Conservation (phyloP, 2,888 invertebrate species). For the Calliscelio sp. region DNA sequence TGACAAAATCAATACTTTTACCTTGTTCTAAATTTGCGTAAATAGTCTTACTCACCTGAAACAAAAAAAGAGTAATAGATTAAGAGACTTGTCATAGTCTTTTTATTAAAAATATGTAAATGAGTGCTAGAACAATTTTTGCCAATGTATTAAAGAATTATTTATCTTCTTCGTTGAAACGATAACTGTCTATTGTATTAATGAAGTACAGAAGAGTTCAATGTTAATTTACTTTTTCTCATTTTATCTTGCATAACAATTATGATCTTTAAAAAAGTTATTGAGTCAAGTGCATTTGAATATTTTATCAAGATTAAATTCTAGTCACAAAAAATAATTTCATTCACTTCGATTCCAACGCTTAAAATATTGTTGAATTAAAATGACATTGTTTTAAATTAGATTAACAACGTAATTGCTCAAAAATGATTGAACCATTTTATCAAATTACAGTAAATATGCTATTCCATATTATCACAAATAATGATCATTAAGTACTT, state of each 20-base stretch:
- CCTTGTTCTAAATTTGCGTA: background rate
- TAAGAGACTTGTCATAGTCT: background rate
- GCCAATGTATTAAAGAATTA: background rate
- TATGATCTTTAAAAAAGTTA: background rate
- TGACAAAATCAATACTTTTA: background rate
- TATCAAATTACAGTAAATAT: too few species aligned
- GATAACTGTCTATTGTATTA: background rate
- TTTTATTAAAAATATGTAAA: background rate
- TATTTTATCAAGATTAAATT: background rate
- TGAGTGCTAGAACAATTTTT: background rate
- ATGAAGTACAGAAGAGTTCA: background rate
- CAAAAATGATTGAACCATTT: too few species aligned
- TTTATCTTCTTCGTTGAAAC: background rate
- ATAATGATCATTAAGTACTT: too few species aligned
- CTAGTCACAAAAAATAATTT: background rate
- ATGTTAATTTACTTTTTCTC: background rate
- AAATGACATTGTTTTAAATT: too few species aligned
- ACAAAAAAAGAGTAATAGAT: background rate
- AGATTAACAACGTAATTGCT: too few species aligned
- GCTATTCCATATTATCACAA: too few species aligned
- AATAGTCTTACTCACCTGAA: background rate
- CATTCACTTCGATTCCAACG: too few species aligned
- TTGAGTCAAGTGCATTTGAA: background rate
- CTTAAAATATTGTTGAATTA: too few species aligned
- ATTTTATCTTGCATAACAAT: background rate